Base-by-base conservation (phyloP, 2,888 invertebrate genomes). In the Nymphalis c-album region DNA sequence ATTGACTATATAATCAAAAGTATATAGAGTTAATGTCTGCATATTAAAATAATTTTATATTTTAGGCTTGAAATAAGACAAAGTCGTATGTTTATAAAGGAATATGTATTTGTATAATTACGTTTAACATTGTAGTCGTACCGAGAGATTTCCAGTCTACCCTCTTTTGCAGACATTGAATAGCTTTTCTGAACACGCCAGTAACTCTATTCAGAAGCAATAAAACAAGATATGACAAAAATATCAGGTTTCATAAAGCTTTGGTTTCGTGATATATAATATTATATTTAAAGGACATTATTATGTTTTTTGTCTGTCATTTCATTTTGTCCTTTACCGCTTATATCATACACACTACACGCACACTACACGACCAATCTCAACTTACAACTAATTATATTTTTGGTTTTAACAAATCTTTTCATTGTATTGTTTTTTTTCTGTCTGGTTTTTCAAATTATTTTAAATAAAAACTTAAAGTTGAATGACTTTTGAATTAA, bases 151-250 rank as follows among this genome's bases (percentile, higher is more conserved):
- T 72, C 73, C 71, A 67, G 71, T 78, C 80, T 79, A 80, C 83
- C 84, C 84, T 80, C 80, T 76, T 80, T 80, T 80, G 82, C 76
- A 74, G 75, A 80, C 73, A 82, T 84, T 88, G 83, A 88, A 88
- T 86, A 77, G 84, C 80, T 80, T 81, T 79, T 77, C 81, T 78
- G 80, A 80, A 77, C 77, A 74, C 79, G 78, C 78, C 79, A 80
- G 84, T 85, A 82, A 85, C 85, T 83, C 87, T 84, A 87, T 88
- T 87, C 88, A 90, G 79, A 78, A 83, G 86, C 85, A 86, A 90
- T 89, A 91, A 91, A 91, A 87, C 85, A 84, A 88, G 90, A 91
- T 92, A 92, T 93, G 93, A 92, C 92, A 93, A 92, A 91, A 91
- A 90, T 92, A 92, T 93, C 92, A 77, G 86, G 86, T 93, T 92